Percentiles rank a stretch among this genome's conserved stretches.
Evolutionary conservation across 2,888 invertebrate species (phyloP).

Genomic region (Sarcophaga variegata): DNA sequence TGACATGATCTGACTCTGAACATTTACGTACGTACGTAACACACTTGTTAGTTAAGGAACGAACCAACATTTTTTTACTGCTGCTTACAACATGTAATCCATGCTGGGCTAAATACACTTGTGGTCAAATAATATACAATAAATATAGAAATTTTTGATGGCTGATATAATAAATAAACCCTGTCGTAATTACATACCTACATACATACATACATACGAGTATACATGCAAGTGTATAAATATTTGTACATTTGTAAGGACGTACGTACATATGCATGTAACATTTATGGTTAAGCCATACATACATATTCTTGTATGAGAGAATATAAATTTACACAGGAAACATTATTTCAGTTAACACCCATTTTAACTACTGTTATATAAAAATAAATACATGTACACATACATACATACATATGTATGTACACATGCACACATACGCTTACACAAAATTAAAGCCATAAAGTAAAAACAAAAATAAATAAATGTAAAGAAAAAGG

Average conservation of each 20-base stretch:
- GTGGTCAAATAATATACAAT: slow-evolving; percentile 20
- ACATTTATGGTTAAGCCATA: slow-evolving; percentile 1
- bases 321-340: slow-evolving; percentile 25
- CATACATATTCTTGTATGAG: neutral
- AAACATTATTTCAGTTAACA: slow-evolving; percentile 56
- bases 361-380: slow-evolving; percentile 53
- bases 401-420: too few relatives aligned
- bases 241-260: too few relatives aligned
- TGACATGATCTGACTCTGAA: too few relatives aligned
- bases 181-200: neutral
- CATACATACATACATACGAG: too few relatives aligned
- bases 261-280: too few relatives aligned
- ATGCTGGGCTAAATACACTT: neutral
- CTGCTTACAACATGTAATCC: slow-evolving; percentile 67
- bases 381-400: slow-evolving; percentile 71
- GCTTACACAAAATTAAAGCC: too few relatives aligned
- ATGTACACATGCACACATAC: too few relatives aligned
- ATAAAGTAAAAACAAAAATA: too few relatives aligned
- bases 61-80: slow-evolving; percentile 54
- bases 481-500: too few relatives aligned
- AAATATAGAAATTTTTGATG: slow-evolving; percentile 18
- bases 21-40: too few relatives aligned
- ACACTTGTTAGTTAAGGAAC: too few relatives aligned
- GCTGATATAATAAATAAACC: slow-evolving; percentile 27
- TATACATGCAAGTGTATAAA: too few relatives aligned